phyloP scores from a whole-genome alignment of 2,113 vertebrate genomes.

The Strix uralensis region DNA sequence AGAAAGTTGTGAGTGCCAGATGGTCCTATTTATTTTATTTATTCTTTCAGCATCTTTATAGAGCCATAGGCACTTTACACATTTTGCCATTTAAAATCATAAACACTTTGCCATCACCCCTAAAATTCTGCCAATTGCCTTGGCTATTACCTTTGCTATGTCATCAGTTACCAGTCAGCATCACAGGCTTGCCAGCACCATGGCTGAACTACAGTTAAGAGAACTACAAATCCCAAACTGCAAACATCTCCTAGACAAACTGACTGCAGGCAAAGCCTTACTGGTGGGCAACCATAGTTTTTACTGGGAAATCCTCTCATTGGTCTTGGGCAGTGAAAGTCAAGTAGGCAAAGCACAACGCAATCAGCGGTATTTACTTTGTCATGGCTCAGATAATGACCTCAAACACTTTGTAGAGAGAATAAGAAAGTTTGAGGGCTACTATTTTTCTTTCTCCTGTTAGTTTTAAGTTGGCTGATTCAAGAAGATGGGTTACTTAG shows the following conservation, averaged over 20 bases:
- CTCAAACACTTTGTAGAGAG: not conserved
- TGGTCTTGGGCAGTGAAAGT: not conserved
- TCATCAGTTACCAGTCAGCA: not conserved
- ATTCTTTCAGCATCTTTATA: not conserved
- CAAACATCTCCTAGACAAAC: not conserved
- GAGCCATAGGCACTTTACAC: not conserved
- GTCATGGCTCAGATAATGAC: not conserved
- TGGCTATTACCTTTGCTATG: not conserved
- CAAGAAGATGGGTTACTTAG: not conserved
- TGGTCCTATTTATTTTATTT: conserved; percentile 19
- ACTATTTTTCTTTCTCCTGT: not conserved
- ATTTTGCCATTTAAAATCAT: not conserved
- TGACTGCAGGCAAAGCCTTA: not conserved
- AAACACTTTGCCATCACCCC: not conserved
- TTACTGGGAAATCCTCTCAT: not conserved
- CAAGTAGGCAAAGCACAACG: not conserved
- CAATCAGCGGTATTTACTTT: not conserved
- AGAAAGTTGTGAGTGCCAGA: conserved; percentile 27
- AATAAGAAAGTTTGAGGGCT: not conserved
- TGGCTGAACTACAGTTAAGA: not conserved
- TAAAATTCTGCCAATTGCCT: not conserved
- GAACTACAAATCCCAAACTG: not conserved
- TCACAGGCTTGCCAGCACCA: not conserved
- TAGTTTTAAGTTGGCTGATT: not conserved
- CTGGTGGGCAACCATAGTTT: not conserved